phyloP scores from a whole-genome alignment of 1,140 invertebrate genomes.

The Neomicropteryx cornuta region DNA sequence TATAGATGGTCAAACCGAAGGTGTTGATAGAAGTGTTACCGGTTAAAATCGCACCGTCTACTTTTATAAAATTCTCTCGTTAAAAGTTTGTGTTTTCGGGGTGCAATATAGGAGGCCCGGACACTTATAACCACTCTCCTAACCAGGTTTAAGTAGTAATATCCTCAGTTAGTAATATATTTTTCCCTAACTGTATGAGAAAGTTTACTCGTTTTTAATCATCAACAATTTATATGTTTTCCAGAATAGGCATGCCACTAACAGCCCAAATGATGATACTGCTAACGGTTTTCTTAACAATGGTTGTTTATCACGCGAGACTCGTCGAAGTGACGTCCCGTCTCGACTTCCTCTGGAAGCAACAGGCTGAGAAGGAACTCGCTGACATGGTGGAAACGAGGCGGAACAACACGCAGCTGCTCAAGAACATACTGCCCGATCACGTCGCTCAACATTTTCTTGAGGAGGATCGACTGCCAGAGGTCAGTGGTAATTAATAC shows the following conservation, averaged over 20 bases:
- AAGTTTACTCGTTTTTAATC: no score
- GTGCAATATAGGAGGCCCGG: no score
- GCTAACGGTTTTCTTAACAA: slow-evolving; percentile 68
- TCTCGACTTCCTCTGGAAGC: slow-evolving; percentile 92
- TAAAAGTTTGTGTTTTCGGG: no score
- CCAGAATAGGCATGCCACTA: slow-evolving; percentile 55
- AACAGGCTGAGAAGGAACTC: slow-evolving; percentile 81
- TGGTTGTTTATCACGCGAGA: slow-evolving; percentile 85
- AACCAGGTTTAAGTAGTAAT: no score
- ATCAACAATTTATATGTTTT: no score
- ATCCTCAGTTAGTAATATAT: no score
- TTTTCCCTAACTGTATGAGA: no score
- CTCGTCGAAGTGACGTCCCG: slow-evolving; percentile 81
- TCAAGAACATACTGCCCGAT: slow-evolving; percentile 91
- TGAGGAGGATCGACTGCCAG: slow-evolving; percentile 57
- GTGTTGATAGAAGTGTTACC: no score
- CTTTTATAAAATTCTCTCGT: no score
- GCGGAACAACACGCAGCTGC: slow-evolving; percentile 72
- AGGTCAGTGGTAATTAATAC: slow-evolving; percentile 37
- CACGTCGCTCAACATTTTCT: slow-evolving; percentile 93
- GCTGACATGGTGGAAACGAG: slow-evolving; percentile 84
- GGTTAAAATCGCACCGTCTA: no score
- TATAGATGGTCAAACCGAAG: no score
- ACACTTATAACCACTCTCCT: no score
- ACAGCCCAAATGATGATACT: slow-evolving; percentile 71